A percentile compares a stretch with the other conserved stretches of the same genome.
Conservation (phyloP, 2,113 vertebrate species). For the Hippocampus comes region DNA sequence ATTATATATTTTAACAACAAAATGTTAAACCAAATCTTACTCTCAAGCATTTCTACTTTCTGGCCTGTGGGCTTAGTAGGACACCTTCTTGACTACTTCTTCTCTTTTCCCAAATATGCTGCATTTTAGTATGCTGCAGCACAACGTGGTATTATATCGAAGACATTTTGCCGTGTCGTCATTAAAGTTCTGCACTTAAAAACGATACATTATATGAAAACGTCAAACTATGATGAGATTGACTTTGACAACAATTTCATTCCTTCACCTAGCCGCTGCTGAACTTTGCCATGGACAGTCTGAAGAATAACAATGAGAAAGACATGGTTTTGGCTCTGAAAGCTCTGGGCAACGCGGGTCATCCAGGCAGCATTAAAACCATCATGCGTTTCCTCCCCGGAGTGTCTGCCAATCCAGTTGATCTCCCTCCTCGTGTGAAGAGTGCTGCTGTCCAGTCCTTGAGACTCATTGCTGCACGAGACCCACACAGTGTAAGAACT, state of each 20-base stretch:
- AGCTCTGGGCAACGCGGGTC: constrained; percentile 82
- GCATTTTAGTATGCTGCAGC: too few species aligned
- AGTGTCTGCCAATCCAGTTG: constrained; percentile 62
- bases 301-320: constrained; percentile 61
- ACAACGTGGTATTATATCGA: too few species aligned
- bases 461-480: constrained; percentile 74
- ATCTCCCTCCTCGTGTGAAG: constrained; percentile 65
- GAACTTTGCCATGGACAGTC: constrained; percentile 70
- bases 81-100: background rate
- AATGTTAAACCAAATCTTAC: background rate
- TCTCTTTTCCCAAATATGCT: background rate
- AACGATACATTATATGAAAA: background rate
- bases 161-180: too few species aligned
- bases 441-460: constrained; percentile 78
- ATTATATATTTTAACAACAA: background rate
- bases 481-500: constrained; percentile 73
- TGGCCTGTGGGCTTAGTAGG: too few species aligned
- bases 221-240: background rate
- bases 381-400: constrained; percentile 77
- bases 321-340: constrained; percentile 77
- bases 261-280: constrained; percentile 74
- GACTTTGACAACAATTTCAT: background rate
- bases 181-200: background rate
- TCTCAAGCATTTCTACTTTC: too few species aligned
- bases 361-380: constrained; percentile 78